Percentiles rank a stretch among this genome's conserved stretches.
These are phyloP conservation scores for Opisthocomus hoazin DNA, from an alignment of 2,113 vertebrate genomes.

Conservation along the genomic window DNA sequence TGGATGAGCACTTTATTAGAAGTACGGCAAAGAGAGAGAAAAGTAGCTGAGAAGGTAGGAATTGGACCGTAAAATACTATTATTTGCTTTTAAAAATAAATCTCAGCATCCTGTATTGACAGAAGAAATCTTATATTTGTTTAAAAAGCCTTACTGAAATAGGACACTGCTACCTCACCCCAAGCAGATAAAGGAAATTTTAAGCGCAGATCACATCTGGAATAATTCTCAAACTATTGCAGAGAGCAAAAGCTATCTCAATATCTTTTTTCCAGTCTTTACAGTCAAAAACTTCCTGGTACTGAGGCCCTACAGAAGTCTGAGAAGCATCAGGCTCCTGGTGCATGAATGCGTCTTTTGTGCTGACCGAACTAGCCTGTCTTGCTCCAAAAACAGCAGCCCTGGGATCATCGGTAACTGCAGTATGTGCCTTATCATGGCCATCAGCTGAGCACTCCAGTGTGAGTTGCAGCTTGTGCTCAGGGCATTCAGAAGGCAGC, in stretches of 20 bases:
- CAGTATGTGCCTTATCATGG: fast-evolving
- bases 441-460: neutral
- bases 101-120: neutral
- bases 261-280: neutral
- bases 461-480: neutral
- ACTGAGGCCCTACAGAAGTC: neutral
- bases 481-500: neutral
- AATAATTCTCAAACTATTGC: neutral
- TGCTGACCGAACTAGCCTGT: neutral
- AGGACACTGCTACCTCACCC: neutral
- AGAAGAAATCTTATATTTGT: neutral
- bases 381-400: neutral
- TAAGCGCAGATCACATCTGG: neutral
- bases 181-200: neutral
- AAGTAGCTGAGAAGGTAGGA: neutral
- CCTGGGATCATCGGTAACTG: neutral
- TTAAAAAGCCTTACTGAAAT: slow-evolving; percentile 7
- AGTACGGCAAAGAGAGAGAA: neutral
- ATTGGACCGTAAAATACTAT: neutral
- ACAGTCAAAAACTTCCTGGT: neutral
- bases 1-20: neutral
- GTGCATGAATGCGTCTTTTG: neutral
- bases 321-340: neutral
- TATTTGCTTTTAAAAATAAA: neutral
- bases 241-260: neutral